phyloP scores from a whole-genome alignment of 2,113 vertebrate genomes.

The Oophaga pumilio region DNA sequence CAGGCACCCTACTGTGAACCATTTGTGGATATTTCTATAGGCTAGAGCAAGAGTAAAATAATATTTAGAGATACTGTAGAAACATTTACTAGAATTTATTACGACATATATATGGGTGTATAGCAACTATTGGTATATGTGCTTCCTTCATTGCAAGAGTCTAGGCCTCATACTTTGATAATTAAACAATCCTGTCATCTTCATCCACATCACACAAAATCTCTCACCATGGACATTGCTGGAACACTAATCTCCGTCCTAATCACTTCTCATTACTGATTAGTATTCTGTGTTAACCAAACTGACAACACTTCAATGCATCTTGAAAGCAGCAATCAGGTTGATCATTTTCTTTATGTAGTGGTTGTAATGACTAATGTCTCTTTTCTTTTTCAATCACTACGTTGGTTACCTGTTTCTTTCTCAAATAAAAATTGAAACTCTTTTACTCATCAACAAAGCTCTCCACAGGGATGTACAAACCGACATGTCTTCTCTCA shows the following conservation, averaged over 20 bases:
- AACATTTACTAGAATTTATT: no score
- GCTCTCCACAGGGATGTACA: not conserved
- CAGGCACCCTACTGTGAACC: no score
- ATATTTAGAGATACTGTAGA: no score
- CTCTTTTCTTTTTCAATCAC: not conserved
- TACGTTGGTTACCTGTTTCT: not conserved
- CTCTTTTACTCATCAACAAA: not conserved
- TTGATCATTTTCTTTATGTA: not conserved
- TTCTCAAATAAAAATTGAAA: not conserved
- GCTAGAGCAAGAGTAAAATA: no score
- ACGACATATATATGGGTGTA: no score
- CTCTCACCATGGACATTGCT: not conserved
- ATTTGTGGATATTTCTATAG: no score
- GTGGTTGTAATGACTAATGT: not conserved
- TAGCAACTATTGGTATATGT: no score
- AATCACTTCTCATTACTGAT: not conserved
- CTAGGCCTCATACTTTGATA: not conserved
- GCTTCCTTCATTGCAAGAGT: not conserved
- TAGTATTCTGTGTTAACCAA: not conserved
- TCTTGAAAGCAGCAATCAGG: conserved; percentile 2
- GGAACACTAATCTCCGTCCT: not conserved
- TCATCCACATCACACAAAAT: not conserved
- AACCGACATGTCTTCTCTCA: not conserved
- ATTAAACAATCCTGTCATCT: not conserved
- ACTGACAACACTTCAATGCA: not conserved